These are phyloP conservation scores for Diorhabda sublineata DNA, from an alignment of 1,140 invertebrate genomes.

Conservation along the genomic window DNA sequence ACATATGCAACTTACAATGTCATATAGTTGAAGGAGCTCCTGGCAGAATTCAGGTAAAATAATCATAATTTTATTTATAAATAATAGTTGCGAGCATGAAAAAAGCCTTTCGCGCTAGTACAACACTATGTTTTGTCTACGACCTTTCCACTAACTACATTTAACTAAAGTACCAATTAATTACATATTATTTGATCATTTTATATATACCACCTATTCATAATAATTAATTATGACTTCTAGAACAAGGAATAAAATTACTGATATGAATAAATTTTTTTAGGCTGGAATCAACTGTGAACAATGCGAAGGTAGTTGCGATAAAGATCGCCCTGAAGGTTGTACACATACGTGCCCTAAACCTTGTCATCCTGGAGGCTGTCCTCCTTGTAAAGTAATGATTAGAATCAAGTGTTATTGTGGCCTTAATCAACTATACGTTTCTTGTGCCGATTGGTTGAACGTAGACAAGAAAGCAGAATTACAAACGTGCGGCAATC, in stretches of 20 bases:
- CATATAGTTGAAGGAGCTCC: slow-evolving; percentile 57
- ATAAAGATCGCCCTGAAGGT: slow-evolving; percentile 62
- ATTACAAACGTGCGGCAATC: slow-evolving; percentile 72
- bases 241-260: too few species aligned
- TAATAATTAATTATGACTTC: too few species aligned
- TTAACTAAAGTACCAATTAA: too few species aligned
- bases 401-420: slow-evolving; percentile 77
- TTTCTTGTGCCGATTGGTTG: slow-evolving; percentile 66
- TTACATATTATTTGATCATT: too few species aligned
- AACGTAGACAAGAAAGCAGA: slow-evolving; percentile 52
- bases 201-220: too few species aligned
- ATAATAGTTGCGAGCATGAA: too few species aligned
- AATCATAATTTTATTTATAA: neutral
- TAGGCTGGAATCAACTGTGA: slow-evolving; percentile 58
- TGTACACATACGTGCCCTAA: slow-evolving; percentile 75
- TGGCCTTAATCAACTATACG: slow-evolving; percentile 65
- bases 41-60: slow-evolving; percentile 47
- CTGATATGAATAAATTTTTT: neutral
- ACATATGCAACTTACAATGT: slow-evolving; percentile 69
- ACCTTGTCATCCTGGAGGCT: slow-evolving; percentile 70
- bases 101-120: too few species aligned
- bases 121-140: too few species aligned
- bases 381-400: slow-evolving; percentile 66
- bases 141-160: too few species aligned
- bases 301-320: slow-evolving; percentile 68